phyloP scores from a whole-genome alignment of 2,113 vertebrate genomes.

The Axis porcinus region DNA sequence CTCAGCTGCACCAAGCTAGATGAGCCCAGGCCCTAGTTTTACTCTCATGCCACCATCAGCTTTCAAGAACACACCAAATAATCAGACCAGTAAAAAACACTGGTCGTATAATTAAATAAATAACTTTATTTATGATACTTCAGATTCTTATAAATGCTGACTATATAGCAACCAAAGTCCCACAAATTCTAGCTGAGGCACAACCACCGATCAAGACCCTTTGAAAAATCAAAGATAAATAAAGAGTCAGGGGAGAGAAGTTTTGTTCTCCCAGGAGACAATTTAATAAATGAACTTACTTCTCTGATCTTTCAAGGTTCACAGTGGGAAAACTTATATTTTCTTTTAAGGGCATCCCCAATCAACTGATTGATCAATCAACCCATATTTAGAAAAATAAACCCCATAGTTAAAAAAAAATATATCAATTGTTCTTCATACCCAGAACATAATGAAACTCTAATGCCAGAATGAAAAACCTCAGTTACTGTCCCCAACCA shows the following conservation, averaged over 20 bases:
- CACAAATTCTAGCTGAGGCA: slow-evolving; percentile 74
- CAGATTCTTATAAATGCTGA: slow-evolving; percentile 76
- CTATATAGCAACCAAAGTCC: slow-evolving; percentile 75
- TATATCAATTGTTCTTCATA: slow-evolving; percentile 67
- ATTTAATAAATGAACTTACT: slow-evolving; percentile 62
- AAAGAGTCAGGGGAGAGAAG: slow-evolving; percentile 39
- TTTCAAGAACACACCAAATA: slow-evolving; percentile 75
- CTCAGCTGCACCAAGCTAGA: slow-evolving; percentile 59
- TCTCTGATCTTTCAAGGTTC: slow-evolving; percentile 63
- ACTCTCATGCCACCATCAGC: slow-evolving; percentile 40
- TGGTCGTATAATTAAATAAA: slow-evolving; percentile 82
- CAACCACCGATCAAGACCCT: slow-evolving; percentile 71
- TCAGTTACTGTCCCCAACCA: slow-evolving; percentile 39
- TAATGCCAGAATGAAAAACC: slow-evolving; percentile 42
- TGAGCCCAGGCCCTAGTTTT: slow-evolving; percentile 63
- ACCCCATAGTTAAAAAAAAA: slow-evolving; percentile 56
- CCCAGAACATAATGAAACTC: slow-evolving; percentile 24
- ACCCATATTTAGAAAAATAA: slow-evolving; percentile 74
- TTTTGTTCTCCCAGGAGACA: slow-evolving; percentile 64
- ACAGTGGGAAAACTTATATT: slow-evolving; percentile 59
- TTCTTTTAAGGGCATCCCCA: slow-evolving; percentile 64
- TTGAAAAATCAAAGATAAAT: slow-evolving; percentile 73
- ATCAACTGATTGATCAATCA: slow-evolving; percentile 58
- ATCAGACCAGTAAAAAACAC: slow-evolving; percentile 77
- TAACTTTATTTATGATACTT: slow-evolving; percentile 81